These are phyloP conservation scores for Trachelipus rathkii DNA, from an alignment of 1,140 invertebrate species.

Conservation along the genomic window DNA sequence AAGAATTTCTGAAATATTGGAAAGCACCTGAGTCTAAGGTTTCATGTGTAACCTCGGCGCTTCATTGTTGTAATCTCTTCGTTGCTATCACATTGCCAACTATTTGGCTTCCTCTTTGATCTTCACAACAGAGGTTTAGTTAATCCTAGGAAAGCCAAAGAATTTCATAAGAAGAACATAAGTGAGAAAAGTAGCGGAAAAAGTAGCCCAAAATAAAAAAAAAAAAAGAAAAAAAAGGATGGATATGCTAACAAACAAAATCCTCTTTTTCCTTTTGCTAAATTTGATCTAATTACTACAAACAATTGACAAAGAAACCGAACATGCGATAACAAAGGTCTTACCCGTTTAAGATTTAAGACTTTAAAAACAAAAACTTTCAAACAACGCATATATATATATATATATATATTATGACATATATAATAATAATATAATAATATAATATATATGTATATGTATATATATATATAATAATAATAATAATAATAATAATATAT, in stretches of 20 bases:
- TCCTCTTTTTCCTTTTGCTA: conserved; percentile 1
- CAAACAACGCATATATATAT: too few relatives aligned
- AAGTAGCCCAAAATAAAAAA: neutral
- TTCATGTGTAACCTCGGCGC: neutral
- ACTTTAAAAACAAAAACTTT: too few relatives aligned
- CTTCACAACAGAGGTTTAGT: neutral
- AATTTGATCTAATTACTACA: neutral
- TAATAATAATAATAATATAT: too few relatives aligned
- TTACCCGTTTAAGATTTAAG: neutral
- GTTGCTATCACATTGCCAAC: neutral
- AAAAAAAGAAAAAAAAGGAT: too few relatives aligned
- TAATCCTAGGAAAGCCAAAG: neutral
- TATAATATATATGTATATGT: too few relatives aligned
- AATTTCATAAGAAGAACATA: neutral
- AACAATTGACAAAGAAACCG: neutral
- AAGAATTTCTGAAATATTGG: too few relatives aligned
- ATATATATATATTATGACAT: too few relatives aligned
- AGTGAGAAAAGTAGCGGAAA: neutral
- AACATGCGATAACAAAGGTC: neutral
- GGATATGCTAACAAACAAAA: neutral
- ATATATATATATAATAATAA: too few relatives aligned
- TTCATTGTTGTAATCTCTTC: too few relatives aligned
- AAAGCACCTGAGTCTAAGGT: neutral
- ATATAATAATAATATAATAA: too few relatives aligned
- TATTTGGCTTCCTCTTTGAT: neutral